These are phyloP conservation scores for Willowsia nigromaculata DNA, from an alignment of 2,888 invertebrate species.

Conservation along the genomic window DNA sequence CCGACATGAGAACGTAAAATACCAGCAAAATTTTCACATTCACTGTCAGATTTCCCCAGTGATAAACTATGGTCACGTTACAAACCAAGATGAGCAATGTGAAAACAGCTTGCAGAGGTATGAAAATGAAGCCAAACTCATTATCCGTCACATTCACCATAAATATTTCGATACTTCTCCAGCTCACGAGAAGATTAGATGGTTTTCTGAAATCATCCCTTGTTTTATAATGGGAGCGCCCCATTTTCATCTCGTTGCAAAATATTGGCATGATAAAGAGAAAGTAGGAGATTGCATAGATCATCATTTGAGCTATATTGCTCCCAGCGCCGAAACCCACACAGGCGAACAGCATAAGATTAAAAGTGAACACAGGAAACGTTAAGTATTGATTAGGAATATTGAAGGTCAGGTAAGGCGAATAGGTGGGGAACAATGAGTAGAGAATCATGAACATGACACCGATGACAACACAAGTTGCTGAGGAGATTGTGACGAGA, in stretches of 20 bases:
- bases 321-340: background rate
- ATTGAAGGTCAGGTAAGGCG: background rate
- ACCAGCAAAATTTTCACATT: background rate
- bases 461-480: background rate
- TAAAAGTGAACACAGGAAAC: background rate
- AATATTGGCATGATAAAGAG: background rate
- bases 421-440: background rate
- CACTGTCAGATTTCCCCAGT: background rate
- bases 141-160: background rate
- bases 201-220: background rate
- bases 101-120: background rate
- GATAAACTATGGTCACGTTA: background rate
- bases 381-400: background rate
- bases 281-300: background rate
- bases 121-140: conserved; percentile 5
- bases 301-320: background rate
- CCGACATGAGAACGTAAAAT: background rate
- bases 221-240: background rate
- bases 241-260: background rate
- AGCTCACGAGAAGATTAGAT: background rate
- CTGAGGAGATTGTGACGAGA: background rate
- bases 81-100: background rate
- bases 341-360: background rate
- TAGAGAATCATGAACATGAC: background rate
- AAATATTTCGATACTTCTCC: background rate